Evolutionary conservation across 2,797 vertebrate genomes (phyloP), one percentile per base, ranked within the genome.

Genomic region (Aselliscus stoliczkanus): DNA sequence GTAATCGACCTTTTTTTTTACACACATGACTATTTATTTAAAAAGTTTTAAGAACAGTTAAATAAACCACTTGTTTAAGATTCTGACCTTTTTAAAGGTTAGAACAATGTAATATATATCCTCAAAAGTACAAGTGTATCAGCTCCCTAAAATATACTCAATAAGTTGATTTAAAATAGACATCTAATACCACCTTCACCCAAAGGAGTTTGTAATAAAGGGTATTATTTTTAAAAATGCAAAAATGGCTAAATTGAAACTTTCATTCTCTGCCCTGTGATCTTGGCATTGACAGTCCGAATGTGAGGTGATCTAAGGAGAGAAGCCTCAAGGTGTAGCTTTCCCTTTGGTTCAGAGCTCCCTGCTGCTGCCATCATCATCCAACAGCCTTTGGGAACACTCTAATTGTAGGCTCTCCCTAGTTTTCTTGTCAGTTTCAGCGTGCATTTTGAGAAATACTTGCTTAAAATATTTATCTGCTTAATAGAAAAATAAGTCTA

Each of bases 401-500:
- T 83, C 17, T 56, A 21, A 52, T 23, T 52, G 34, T 3, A 6
- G 20, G 44, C 37, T 75, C 47, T 80, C 58, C 50, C 47, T 60
- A 0, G 76, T 94, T 91, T 87, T 13, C 64, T 90, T 90, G 39
- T 93, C 47, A 69, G 17, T 75, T 82, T 50, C 39, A 62, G 5
- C 54, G 29, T 92, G 20, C 15, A 52, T 81, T 95, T 97, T 95
- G 77, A 95, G 60, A 95, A 96, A 92, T 83, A 81, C n/a, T 34
- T 67, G 58, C 34, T 44, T 90, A 79, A 92, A 88, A 85, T 86
- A 27, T 83, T 93, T 80, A 60, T 70, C 44, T 76, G n/a, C 23
- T 87, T 72, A 96, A 94, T 65, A 75, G 39, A 88, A 94, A 85
- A 90, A 81, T 52, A 73, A 76, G 18, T 92, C 21, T 75, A 23